Conservation (phyloP, 2,113 vertebrate species). For the Bubo scandiacus region DNA sequence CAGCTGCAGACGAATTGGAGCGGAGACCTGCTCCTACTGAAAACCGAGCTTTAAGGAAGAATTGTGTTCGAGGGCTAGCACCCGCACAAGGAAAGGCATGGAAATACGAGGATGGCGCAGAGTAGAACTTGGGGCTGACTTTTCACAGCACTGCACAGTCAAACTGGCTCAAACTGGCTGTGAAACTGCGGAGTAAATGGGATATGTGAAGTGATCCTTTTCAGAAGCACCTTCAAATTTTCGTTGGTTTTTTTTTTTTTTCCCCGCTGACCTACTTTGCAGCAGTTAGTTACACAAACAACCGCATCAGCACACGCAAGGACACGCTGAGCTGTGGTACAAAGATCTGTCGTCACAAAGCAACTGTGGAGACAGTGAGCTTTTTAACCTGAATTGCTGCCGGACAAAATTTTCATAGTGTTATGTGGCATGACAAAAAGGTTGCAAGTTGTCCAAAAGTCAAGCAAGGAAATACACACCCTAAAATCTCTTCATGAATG, state of each 20-base stretch:
- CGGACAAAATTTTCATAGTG: neutral
- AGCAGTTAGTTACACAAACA: constrained; percentile 56
- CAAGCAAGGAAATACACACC: neutral
- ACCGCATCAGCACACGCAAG: neutral
- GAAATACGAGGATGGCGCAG: neutral
- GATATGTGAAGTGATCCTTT: neutral
- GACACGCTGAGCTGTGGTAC: neutral
- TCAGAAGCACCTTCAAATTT: neutral
- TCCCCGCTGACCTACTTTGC: constrained; percentile 24
- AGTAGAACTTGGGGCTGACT: neutral
- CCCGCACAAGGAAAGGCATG: fast-evolving
- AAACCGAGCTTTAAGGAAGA: neutral
- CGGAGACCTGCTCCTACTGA: neutral
- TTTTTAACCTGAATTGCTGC: neutral
- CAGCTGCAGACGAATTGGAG: neutral
- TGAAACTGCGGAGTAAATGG: neutral
- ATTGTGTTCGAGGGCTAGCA: neutral
- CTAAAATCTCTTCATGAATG: neutral
- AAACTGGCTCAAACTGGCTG: neutral
- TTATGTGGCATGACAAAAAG: neutral
- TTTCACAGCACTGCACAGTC: neutral
- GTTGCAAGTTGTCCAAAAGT: neutral
- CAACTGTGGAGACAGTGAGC: neutral
- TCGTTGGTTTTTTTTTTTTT: neutral
- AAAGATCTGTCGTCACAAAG: neutral